Percentiles rank a stretch among this genome's conserved stretches.
Conservation (phyloP, 2,113 vertebrate genomes). For the Paramisgurnus dabryanus region DNA sequence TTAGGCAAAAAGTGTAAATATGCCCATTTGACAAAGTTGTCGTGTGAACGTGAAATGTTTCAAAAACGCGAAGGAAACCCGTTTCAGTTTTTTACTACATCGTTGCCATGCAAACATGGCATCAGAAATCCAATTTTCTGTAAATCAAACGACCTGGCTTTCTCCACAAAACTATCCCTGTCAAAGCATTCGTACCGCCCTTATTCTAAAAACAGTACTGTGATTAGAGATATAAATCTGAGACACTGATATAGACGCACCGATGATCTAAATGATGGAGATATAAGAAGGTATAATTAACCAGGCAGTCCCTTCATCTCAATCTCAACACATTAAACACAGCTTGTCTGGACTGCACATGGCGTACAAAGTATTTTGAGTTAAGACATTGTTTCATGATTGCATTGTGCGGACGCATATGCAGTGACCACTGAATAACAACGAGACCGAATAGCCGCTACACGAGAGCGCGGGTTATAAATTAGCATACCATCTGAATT, state of each 20-base stretch:
- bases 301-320: conserved; percentile 82
- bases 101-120: no score
- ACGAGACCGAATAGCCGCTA: conserved; percentile 65
- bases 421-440: conserved; percentile 61
- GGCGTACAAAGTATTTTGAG: conserved; percentile 31
- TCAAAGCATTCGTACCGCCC: not conserved
- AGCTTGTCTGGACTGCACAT: not conserved
- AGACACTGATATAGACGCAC: not conserved
- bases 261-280: not conserved
- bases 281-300: conserved; percentile 84
- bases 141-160: not conserved
- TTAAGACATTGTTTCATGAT: conserved; percentile 45
- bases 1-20: no score
- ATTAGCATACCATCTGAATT: conserved; percentile 82
- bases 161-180: not conserved
- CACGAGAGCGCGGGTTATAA: conserved; percentile 44
- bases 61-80: no score
- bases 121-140: no score
- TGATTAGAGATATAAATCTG: not conserved
- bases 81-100: no score
- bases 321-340: conserved; percentile 80
- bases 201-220: conserved; percentile 21
- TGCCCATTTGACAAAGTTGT: no score
- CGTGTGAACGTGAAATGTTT: no score
- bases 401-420: conserved; percentile 40